Percentiles rank a stretch among this genome's conserved stretches.
Conservation (phyloP, 2,113 vertebrate species). For the Papio anubis region DNA sequence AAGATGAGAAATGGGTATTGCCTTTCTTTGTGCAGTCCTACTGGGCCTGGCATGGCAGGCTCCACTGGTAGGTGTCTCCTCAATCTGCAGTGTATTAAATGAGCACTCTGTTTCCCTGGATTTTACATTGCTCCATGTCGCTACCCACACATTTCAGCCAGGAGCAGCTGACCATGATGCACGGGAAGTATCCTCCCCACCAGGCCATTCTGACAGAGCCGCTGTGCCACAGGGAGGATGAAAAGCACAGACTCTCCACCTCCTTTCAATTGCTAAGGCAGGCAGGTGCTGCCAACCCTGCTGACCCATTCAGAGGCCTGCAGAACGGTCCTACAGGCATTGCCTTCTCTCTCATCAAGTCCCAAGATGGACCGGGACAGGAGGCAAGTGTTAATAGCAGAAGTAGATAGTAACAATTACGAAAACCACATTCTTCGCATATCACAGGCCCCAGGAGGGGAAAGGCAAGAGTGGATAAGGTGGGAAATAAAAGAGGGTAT, state of each 20-base stretch:
- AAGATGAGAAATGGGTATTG: background rate
- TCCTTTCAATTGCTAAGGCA: background rate
- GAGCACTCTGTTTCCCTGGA: background rate
- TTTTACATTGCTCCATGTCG: background rate
- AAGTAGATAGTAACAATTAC: background rate
- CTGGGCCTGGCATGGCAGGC: background rate
- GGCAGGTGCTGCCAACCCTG: background rate
- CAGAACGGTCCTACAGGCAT: background rate
- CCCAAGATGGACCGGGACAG: background rate
- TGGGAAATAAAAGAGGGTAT: background rate
- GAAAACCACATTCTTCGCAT: background rate
- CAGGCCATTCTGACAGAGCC: background rate
- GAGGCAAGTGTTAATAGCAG: background rate
- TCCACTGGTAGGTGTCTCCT: rapidly evolving
- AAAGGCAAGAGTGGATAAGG: background rate
- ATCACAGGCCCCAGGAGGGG: background rate
- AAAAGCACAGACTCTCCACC: background rate
- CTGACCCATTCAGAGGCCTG: background rate
- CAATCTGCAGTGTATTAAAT: background rate
- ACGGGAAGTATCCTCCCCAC: background rate
- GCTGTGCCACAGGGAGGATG: background rate
- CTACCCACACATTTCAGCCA: background rate
- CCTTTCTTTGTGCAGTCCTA: background rate
- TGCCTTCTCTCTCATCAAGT: background rate
- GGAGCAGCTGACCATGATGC: background rate